These are phyloP conservation scores for Autographa pulchrina DNA, from an alignment of 2,888 invertebrate species.

Conservation along the genomic window DNA sequence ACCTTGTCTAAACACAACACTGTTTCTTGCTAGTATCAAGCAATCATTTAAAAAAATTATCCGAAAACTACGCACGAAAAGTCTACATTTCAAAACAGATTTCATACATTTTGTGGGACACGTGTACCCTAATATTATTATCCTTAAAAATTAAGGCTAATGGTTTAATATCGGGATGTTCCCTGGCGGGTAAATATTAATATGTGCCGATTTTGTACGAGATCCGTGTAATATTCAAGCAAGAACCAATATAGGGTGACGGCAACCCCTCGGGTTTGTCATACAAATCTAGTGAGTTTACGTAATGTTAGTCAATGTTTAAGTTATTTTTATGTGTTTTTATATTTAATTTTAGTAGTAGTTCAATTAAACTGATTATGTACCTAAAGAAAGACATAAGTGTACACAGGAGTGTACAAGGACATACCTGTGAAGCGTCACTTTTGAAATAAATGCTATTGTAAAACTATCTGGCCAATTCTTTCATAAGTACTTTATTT, in stretches of 20 bases:
- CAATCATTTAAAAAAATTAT: too few species aligned
- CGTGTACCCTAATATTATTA: neutral
- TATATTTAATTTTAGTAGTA: too few species aligned
- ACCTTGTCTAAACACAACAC: too few species aligned
- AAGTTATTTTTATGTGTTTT: neutral
- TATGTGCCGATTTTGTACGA: conserved; percentile 6
- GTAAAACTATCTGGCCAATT: too few species aligned
- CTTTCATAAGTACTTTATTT: too few species aligned
- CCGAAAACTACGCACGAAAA: neutral
- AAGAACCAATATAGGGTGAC: conserved; percentile 5
- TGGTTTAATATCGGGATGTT: conserved; percentile 9
- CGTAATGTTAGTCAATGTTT: neutral
- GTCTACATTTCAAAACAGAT: neutral
- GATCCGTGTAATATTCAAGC: conserved; percentile 11
- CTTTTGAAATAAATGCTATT: too few species aligned
- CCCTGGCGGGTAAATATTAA: conserved; percentile 25
- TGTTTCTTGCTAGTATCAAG: neutral
- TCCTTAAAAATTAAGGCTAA: neutral
- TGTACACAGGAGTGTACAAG: too few species aligned
- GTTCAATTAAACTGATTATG: too few species aligned
- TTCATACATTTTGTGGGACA: neutral
- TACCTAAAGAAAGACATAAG: too few species aligned
- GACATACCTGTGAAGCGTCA: too few species aligned
- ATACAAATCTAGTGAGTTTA: neutral
- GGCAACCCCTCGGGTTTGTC: neutral